Evolutionary conservation across 92 coral and sea anemone genomes (phyloP), one percentile per base, ranked within the genome.

Genomic region (Galaxea fascicularis): DNA sequence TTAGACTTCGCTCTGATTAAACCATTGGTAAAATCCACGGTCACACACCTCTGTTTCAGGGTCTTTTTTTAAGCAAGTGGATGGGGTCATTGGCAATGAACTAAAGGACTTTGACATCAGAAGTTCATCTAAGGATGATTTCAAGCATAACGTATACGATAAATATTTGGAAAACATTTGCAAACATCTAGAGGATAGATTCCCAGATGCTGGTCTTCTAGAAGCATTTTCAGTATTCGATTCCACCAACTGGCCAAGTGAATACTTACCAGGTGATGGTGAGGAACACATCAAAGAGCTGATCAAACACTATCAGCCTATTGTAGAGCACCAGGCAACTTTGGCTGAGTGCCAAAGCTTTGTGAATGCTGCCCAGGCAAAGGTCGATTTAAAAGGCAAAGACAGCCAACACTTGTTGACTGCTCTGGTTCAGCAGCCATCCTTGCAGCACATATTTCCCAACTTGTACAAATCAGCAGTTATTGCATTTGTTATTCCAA

Each of bases 321-420:
- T 78, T 45, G 83, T 65, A 39, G 83, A 78, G 60, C 83, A 65
- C 60, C 74, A 78, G 15, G 83, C 62, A 21, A 65, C 62, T 64
- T 64, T 78, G 60, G 60, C 35, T n/a, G 83, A 78, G 83, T 63
- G 83, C 73, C 17, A 66, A 44, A 62, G 31, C 60, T 78, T 78
- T 78, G 83, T 78, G 70, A 78, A 78, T 78, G 83, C 15, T 78
- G 73, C 63, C 71, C 83, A 77, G 70, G 70, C 51, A 58, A 77
- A 65, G 31, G 82, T 39, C 7, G 70, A 77, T 27, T 77, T 77
- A 46, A 77, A 77, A 44, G 73, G 83, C 54, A 75, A 75, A 75
- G 80, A 76, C 66, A 54, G 80, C 35, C 80, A 29, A 53, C 39
- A 54, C 68, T 53, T 76, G 67, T 60, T 54, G 65, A 76, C 63